Conservation (phyloP, 2,113 vertebrate species). For the Tapirus terrestris region DNA sequence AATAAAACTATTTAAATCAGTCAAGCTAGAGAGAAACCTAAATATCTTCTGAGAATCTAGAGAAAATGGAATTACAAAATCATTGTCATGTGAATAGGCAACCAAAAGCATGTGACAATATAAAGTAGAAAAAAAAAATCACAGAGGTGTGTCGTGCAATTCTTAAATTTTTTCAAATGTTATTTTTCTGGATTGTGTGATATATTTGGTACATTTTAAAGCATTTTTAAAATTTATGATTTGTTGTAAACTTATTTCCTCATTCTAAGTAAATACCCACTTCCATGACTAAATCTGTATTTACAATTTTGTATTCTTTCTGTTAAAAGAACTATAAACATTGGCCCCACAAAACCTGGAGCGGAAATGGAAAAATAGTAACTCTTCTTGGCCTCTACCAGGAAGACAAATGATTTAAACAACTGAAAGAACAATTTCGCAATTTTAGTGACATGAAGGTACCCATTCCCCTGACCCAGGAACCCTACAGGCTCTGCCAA, state of each 20-base stretch:
- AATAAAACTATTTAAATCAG: constrained; percentile 14
- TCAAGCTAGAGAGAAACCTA: background rate
- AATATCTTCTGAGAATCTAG: background rate
- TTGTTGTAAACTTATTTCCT: background rate
- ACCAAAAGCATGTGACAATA: background rate
- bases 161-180: background rate
- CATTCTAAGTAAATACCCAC: background rate
- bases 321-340: background rate
- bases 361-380: background rate
- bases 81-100: background rate
- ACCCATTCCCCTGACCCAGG: background rate
- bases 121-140: background rate
- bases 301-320: background rate
- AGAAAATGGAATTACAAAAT: constrained; percentile 21
- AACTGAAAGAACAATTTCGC: background rate
- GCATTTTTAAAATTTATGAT: background rate
- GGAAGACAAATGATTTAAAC: background rate
- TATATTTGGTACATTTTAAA: background rate
- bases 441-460: background rate
- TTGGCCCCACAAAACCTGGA: background rate
- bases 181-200: background rate
- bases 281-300: background rate
- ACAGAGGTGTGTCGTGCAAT: background rate
- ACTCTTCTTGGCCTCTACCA: background rate
- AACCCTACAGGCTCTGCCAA: background rate